Evolutionary conservation across 2,888 invertebrate genomes (phyloP).

Genomic region (Marasmarcha lunaedactyla): DNA sequence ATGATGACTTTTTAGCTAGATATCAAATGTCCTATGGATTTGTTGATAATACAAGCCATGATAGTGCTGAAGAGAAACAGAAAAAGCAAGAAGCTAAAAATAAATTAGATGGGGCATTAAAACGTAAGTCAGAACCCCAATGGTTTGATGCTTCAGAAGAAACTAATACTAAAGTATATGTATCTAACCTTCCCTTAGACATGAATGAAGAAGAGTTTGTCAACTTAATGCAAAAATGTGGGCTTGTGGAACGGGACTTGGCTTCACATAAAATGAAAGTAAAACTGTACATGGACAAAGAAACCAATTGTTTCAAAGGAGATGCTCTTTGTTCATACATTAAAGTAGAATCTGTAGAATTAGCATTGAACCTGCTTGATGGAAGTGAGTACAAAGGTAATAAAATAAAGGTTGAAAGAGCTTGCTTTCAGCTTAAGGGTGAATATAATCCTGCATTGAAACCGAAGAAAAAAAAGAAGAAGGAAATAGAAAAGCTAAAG

Average conservation of each 20-base stretch:
- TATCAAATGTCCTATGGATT: conserved; percentile 97
- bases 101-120: conserved; percentile 36
- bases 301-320: conserved; percentile 88
- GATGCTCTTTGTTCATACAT: conserved; percentile 97
- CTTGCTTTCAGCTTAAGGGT: conserved; percentile 95
- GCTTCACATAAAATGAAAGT: conserved; percentile 85
- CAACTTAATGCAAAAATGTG: conserved; percentile 96
- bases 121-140: conserved; percentile 71
- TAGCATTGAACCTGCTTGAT: conserved; percentile 93
- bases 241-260: conserved; percentile 91
- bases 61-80: conserved; percentile 29
- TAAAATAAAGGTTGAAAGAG: conserved; percentile 89
- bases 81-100: conserved; percentile 39
- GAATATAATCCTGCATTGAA: conserved; percentile 92
- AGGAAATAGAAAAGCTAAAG: conserved; percentile 90
- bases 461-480: conserved; percentile 90
- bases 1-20: conserved; percentile 94
- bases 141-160: conserved; percentile 95
- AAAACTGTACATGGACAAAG: conserved; percentile 89
- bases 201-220: conserved; percentile 91
- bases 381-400: conserved; percentile 84
- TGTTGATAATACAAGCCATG: conserved; percentile 68
- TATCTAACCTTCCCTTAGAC: conserved; percentile 89
- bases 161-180: conserved; percentile 94
- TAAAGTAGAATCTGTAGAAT: conserved; percentile 94